A percentile compares a stretch with the other conserved stretches of the same genome.
These are phyloP conservation scores for Drosophila lacertosa DNA, from an alignment of 1,140 invertebrate species.

Conservation along the genomic window DNA sequence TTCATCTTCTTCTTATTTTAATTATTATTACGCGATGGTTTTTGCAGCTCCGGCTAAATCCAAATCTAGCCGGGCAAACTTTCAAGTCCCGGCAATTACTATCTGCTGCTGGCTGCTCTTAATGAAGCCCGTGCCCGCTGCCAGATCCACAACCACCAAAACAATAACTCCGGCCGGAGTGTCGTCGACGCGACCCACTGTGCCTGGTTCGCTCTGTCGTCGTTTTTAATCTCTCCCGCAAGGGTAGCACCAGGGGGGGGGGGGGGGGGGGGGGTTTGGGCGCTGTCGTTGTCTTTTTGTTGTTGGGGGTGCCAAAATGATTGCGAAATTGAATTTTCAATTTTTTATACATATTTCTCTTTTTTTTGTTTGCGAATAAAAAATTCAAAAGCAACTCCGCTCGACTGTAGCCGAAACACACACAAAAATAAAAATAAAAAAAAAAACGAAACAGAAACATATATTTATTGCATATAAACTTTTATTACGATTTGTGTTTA, in stretches of 20 bases:
- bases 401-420: slow-evolving; percentile 61
- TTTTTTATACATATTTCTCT: slow-evolving; percentile 46
- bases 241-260: slow-evolving; percentile 29
- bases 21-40: slow-evolving; percentile 65
- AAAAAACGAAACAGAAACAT: too few relatives aligned
- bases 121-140: slow-evolving; percentile 40
- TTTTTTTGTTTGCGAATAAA: slow-evolving; percentile 57
- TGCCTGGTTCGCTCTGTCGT: slow-evolving; percentile 61
- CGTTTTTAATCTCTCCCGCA: slow-evolving; percentile 72
- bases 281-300: slow-evolving; percentile 27
- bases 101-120: slow-evolving; percentile 41
- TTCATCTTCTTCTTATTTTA: slow-evolving; percentile 48
- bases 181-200: too few relatives aligned
- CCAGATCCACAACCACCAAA: slow-evolving; percentile 17
- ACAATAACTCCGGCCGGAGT: slow-evolving; percentile 12
- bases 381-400: slow-evolving; percentile 70
- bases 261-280: background rate
- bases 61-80: slow-evolving; percentile 53
- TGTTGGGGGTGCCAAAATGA: slow-evolving; percentile 74
- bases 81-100: slow-evolving; percentile 63
- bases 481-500: slow-evolving; percentile 81
- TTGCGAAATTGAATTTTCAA: slow-evolving; percentile 81
- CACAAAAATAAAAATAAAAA: too few relatives aligned
- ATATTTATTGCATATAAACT: slow-evolving; percentile 81
- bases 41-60: slow-evolving; percentile 22